Conservation (phyloP, 2,797 vertebrate species). For the Sebastolobus alascanus region DNA sequence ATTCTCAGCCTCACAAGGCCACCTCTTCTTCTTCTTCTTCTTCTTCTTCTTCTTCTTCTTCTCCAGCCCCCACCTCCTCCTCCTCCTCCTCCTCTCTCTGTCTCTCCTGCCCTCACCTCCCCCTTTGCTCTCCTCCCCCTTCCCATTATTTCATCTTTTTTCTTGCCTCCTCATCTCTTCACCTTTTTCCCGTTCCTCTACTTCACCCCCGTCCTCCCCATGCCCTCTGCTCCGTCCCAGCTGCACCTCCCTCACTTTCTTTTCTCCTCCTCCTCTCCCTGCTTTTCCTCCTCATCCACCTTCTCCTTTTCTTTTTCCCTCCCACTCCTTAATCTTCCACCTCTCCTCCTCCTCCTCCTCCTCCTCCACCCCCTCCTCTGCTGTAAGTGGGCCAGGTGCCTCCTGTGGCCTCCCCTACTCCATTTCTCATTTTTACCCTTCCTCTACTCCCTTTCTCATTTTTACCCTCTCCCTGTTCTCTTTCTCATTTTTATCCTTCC, state of each 20-base stretch:
- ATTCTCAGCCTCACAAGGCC: constrained; percentile 73
- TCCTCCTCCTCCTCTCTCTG: background rate
- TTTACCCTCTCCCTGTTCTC: constrained; percentile 80
- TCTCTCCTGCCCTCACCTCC: constrained; percentile 44
- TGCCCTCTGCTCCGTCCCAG: constrained; percentile 51
- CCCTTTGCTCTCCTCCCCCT: constrained; percentile 32
- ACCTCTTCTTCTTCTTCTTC: constrained; percentile 63
- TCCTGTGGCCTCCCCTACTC: constrained; percentile 87
- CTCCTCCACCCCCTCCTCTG: constrained; percentile 69
- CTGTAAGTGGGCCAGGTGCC: constrained; percentile 87
- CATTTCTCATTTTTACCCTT: constrained; percentile 87
- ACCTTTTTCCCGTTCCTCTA: constrained; percentile 53
- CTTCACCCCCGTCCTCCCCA: constrained; percentile 41
- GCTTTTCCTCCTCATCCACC: constrained; percentile 30
- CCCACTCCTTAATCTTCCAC: constrained; percentile 76
- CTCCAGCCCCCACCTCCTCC: constrained; percentile 61
- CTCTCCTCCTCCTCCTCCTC: constrained; percentile 66
- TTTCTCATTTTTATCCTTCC: constrained; percentile 80
- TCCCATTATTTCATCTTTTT: constrained; percentile 60
- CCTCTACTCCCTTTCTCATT: constrained; percentile 82
- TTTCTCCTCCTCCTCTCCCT: constrained; percentile 10
- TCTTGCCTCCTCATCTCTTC: constrained; percentile 44
- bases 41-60: constrained; percentile 6
- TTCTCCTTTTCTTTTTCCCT: constrained; percentile 54
- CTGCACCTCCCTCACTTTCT: constrained; percentile 42